A percentile compares a stretch with the other conserved stretches of the same genome.
These are phyloP conservation scores for Dryomyza anilis DNA, from an alignment of 2,888 invertebrate genomes.

Conservation along the genomic window DNA sequence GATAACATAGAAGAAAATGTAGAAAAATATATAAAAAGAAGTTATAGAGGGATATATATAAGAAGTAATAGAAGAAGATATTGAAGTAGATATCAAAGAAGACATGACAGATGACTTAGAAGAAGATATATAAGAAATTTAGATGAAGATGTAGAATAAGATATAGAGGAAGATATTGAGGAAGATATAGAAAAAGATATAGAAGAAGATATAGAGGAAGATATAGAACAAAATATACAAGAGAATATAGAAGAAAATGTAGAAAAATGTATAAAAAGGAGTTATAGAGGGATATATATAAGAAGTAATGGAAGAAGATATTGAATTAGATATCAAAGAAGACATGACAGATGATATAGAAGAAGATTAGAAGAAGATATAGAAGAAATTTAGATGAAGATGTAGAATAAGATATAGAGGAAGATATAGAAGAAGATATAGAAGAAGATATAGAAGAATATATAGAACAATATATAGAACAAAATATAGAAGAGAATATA, in stretches of 20 bases:
- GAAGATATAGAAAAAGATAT: background rate
- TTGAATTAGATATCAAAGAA: too few species aligned
- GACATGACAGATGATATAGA: too few species aligned
- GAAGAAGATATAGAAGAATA: conserved; percentile 4
- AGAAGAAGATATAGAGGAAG: background rate
- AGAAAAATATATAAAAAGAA: too few species aligned
- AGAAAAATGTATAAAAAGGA: too few species aligned
- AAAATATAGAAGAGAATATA: conserved; percentile 7
- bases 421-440: background rate
- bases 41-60: too few species aligned
- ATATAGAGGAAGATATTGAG: background rate
- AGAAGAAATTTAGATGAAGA: background rate
- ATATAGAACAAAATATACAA: background rate
- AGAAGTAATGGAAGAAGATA: too few species aligned
- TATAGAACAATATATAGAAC: background rate
- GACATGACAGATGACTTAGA: too few species aligned
- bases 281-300: too few species aligned
- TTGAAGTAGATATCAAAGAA: too few species aligned
- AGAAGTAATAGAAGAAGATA: too few species aligned
- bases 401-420: background rate
- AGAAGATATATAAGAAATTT: background rate
- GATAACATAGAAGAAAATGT: background rate
- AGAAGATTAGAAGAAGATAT: background rate
- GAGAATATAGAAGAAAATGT: too few species aligned
- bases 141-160: background rate